Percentiles rank a stretch among this genome's conserved stretches.
Conservation (phyloP, 2,113 vertebrate species). For the Otus sunia region DNA sequence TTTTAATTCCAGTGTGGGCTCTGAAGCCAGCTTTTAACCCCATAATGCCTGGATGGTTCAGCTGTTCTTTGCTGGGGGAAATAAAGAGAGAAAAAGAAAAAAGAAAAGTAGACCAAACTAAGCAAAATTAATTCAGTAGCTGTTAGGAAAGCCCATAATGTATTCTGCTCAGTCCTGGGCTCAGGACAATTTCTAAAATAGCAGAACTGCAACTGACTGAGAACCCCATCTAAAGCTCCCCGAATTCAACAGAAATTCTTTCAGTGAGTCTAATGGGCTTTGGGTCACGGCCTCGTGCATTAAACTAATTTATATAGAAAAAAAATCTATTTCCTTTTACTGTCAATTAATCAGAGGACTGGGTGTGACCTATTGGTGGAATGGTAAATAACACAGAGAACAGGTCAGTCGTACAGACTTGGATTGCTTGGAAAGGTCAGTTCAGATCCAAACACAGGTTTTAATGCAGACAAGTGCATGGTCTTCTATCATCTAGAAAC, state of each 20-base stretch:
- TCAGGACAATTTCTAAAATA: constrained; percentile 14
- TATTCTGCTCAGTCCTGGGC: background rate
- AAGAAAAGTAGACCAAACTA: background rate
- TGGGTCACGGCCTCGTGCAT: constrained; percentile 30
- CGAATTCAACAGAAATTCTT: constrained; percentile 29
- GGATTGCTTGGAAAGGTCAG: background rate
- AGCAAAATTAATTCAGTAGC: background rate
- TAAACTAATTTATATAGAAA: constrained; percentile 48
- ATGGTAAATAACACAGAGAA: constrained; percentile 51
- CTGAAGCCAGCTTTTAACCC: background rate
- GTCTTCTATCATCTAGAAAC: constrained; percentile 8
- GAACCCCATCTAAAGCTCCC: background rate
- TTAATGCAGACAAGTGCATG: constrained; percentile 3
- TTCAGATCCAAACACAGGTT: background rate
- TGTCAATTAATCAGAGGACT: constrained; percentile 41
- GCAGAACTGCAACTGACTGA: background rate
- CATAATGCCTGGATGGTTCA: background rate
- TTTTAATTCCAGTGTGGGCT: background rate
- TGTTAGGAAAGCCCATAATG: background rate
- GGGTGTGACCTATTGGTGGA: constrained; percentile 31
- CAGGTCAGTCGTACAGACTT: background rate
- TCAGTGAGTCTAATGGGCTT: constrained; percentile 45
- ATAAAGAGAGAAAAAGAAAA: no score
- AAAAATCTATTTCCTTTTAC: constrained; percentile 57
- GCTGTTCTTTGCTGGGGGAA: background rate